Evolutionary conservation across 2,113 vertebrate genomes (phyloP), one percentile per base, ranked within the genome.

Genomic region (Suncus etruscus): DNA sequence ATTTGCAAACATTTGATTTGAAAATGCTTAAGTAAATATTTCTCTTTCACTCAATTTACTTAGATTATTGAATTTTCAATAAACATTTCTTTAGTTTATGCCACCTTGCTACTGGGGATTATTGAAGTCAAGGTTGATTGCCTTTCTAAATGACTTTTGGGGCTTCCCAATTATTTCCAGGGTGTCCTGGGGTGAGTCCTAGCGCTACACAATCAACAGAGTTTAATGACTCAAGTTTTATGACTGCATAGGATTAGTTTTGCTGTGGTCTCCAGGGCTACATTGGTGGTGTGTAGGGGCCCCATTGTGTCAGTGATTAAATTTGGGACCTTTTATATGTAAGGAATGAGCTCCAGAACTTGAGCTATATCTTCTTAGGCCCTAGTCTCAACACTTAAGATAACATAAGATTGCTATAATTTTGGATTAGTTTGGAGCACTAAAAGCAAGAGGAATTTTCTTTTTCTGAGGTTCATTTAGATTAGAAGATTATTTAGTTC

Each of bases 51-150:
- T 47, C 24, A 76, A 27, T 32, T 92, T 73, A 54, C 27, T 87
- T 78, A 45, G 39, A 89, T 39, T 25, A 14, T 1, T 72, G 12
- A 39, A 16, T 84, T 91, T 92, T 89, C 83, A 84, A 63, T 65
- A 70, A 92, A 66, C 58, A 12, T 58, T 69, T 76, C 18, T 65
- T 89, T 78, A 50, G 31, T 72, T 20, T 11, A 68, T 66, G 27
- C 47, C 27, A 51, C 20, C 90, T 76, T 89, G 31, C 27, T 45
- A 7, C 27, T 75, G 24, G 7, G 12, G 58, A 84, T 70, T 31
- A 54, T 18, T 72, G 45, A 20, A 86, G 31, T 20, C 15, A 83
- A 74, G 45, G 24, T 15, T 88, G 25, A 80, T 31, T 78, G 27
- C 11, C 74, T 32, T 22, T 31, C 3, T 1, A 65, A 47, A 87